Evolutionary conservation across 2,797 vertebrate species (phyloP), one percentile per base, ranked within the genome.

Genomic region (Octomys mimax): DNA sequence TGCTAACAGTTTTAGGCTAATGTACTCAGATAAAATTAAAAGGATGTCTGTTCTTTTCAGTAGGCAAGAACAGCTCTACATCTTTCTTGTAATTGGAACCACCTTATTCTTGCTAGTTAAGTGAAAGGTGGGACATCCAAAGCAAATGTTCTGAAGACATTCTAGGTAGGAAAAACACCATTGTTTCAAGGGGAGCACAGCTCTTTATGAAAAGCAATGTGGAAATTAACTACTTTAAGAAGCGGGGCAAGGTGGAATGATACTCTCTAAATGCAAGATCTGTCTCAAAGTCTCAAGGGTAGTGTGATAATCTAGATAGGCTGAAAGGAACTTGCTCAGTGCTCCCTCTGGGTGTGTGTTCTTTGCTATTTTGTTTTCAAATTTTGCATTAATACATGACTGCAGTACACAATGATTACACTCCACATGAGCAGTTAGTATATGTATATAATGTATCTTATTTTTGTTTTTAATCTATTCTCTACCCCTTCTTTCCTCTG

Each of bases 21-120:
- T 87, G 46, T 26, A 78, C 39, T 89, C 18, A 39, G n/a, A 87
- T 70, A 85, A 92, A 97, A 94, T 94, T 92, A 73, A 89, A 91
- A 77, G 64, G 21, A 59, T 87, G 8, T 24, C 26, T 52, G 22
- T 94, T 92, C 64, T n/a, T 90, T 94, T 61, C 54, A 24, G 52
- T 81, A 28, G 39, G 36, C 36, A 82, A 52, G 84, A 36, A 54
- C 12, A 61, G 31, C 46, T 79, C 80, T 61, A n/a, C 26, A 52
- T 91, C 92, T 95, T 61, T 18, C 68, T 59, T 52, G 89, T 70
- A 57, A 31, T 85, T 68, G 66, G 68, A 97, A 71, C 19, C 11
- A 86, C 22, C 9, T 89, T n/a, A 39, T 87, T 87, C 61, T 83
- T 80, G 13, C 62, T 91, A 68, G 39, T n/a, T 75, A 95, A 26